A percentile compares a stretch with the other conserved stretches of the same genome.
These are phyloP conservation scores for Oscheius myriophilus DNA, from an alignment of 2,888 invertebrate species.

Conservation along the genomic window DNA sequence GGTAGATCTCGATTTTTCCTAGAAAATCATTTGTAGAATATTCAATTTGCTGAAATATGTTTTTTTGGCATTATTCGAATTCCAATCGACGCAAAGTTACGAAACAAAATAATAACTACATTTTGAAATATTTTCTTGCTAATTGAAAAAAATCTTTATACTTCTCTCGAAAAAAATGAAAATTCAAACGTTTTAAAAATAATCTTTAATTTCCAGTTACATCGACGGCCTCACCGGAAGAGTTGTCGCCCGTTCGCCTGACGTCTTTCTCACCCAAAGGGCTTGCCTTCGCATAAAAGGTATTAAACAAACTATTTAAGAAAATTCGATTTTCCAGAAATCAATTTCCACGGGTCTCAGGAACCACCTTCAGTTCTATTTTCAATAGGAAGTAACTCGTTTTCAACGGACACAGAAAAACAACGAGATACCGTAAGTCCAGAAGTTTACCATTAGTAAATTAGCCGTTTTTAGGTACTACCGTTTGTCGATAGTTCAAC, in stretches of 20 bases:
- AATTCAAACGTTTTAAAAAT: no score
- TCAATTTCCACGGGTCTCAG: not conserved
- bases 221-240: conserved; percentile 29
- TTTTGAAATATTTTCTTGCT: no score
- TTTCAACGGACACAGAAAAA: not conserved
- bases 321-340: not conserved
- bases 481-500: conserved; percentile 13
- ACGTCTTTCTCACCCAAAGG: conserved; percentile 1
- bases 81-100: no score
- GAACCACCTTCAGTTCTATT: not conserved
- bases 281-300: conserved; percentile 13
- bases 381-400: conserved; percentile 20
- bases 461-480: not conserved
- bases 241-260: conserved; percentile 23
- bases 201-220: conserved; percentile 31
- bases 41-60: no score
- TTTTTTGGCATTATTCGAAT: no score
- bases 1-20: no score
- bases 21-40: no score
- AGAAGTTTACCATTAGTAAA: not conserved
- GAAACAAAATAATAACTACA: no score
- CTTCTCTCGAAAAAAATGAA: no score
- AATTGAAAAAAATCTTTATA: no score
- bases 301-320: not conserved
- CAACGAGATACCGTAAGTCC: not conserved